A percentile compares a stretch with the other conserved stretches of the same genome.
These are phyloP conservation scores for Acleris emargana DNA, from an alignment of 2,888 invertebrate species.

Conservation along the genomic window DNA sequence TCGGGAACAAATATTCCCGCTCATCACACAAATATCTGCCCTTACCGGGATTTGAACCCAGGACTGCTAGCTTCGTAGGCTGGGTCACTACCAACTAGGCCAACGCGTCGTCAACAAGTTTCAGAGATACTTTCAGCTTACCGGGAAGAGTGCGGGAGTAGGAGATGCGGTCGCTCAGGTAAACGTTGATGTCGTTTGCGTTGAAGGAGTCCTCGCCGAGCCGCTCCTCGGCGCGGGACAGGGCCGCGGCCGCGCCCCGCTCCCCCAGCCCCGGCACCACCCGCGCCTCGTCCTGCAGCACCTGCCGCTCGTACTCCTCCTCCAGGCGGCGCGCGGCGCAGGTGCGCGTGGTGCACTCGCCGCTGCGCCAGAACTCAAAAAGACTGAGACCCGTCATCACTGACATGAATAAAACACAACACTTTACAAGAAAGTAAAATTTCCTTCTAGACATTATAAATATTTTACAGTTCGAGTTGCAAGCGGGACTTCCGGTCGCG, in stretches of 20 bases:
- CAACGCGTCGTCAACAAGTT: too few species aligned
- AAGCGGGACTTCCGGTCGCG: conserved; percentile 46
- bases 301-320: conserved; percentile 74
- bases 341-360: conserved; percentile 59
- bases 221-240: conserved; percentile 86
- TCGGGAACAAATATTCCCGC: too few species aligned
- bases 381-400: conserved; percentile 63
- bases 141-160: conserved; percentile 91
- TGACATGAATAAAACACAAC: conserved; percentile 58
- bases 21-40: too few species aligned
- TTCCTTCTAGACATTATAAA: conserved; percentile 70
- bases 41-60: too few species aligned
- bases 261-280: conserved; percentile 89
- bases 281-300: conserved; percentile 85
- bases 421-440: conserved; percentile 67
- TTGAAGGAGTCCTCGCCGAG: conserved; percentile 89
- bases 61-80: too few species aligned
- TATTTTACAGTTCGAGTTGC: conserved; percentile 50
- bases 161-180: conserved; percentile 94
- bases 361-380: conserved; percentile 75
- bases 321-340: conserved; percentile 50
- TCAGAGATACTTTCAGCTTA: conserved; percentile 41
- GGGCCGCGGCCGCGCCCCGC: conserved; percentile 86
- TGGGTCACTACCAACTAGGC: too few species aligned
- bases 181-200: conserved; percentile 93